Evolutionary conservation across 2,113 vertebrate genomes (phyloP), one percentile per base, ranked within the genome.

Genomic region (Phylloscopus trochilus): DNA sequence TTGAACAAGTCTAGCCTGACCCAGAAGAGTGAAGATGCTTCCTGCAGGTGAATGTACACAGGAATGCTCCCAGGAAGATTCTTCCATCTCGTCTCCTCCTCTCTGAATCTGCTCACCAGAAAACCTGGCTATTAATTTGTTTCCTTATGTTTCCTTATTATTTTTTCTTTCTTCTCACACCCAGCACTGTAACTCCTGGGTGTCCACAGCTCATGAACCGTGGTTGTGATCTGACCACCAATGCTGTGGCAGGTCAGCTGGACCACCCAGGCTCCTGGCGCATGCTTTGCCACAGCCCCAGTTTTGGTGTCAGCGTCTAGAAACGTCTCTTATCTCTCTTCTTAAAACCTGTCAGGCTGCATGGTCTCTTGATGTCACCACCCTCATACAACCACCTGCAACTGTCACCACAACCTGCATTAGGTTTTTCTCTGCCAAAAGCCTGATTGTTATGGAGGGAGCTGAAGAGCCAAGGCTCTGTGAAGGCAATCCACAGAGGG

Each of bases 1-100:
- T 94, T 94, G 89, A 89, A 92, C 59, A 86, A 94, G 84, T 66
- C 78, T 53, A 31, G 81, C 60, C 53, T 92, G 92, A 91, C 83
- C 86, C 43, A 76, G 73, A 64, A 70, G 43, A 83, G 41, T 39
- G 52, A 76, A 63, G 81, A 70, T 9, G 21, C 33, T 93, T 95
- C 83, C 92, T 93, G 43, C 44, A 77, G 72, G 82, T 69, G 51
- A 66, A 52, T 23, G 56, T 60, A 89, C 70, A 67, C 63, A 85
- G 75, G 43, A 92, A 77, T 52, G 56, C 18, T 83, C 84, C 86
- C 80, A 81, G 41, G 60, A 96, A 85, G 53, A 47, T 18, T 51
- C 21, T 79, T 52, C 60, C n/a, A 9, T 76, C 69, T 91, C 64
- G 6, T 66, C 27, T 87, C 10, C 33, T 76, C 67, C 30, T 24